Conservation (phyloP, 2,888 invertebrate genomes). For the Agriopis marginaria region DNA sequence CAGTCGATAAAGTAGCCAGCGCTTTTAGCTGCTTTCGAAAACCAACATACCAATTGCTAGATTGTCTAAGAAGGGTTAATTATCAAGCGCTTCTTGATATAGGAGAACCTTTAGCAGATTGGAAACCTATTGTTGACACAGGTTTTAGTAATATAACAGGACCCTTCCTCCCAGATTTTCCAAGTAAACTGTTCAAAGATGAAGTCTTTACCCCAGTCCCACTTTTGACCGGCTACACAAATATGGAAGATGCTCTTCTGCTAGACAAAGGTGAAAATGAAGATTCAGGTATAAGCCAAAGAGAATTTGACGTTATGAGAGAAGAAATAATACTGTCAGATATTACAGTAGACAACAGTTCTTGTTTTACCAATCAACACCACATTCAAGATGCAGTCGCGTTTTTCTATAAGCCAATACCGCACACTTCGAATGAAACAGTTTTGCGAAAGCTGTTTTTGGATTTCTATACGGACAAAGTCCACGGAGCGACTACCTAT, state of each 20-base stretch:
- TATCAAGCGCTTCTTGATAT: conserved; percentile 87
- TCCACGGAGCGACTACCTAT: conserved; percentile 90
- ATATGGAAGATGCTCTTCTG: conserved; percentile 93
- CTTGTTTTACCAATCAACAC: conserved; percentile 87
- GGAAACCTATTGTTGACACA: conserved; percentile 93
- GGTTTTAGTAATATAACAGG: conserved; percentile 89
- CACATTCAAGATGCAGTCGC: conserved; percentile 90
- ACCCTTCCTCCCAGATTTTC: conserved; percentile 89
- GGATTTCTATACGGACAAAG: conserved; percentile 91
- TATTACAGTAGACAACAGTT: conserved; percentile 85
- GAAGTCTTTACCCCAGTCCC: conserved; percentile 90
- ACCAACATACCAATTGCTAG: conserved; percentile 89
- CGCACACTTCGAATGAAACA: conserved; percentile 87
- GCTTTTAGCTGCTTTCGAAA: conserved; percentile 89
- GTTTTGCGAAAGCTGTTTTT: conserved; percentile 88
- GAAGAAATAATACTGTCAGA: conserved; percentile 88
- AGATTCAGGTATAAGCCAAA: conserved; percentile 87
- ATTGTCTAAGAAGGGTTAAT: conserved; percentile 89
- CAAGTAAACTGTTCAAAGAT: conserved; percentile 87
- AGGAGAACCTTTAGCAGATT: conserved; percentile 86
- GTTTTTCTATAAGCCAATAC: conserved; percentile 91
- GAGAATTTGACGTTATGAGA: conserved; percentile 88
- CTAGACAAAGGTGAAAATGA: conserved; percentile 84
- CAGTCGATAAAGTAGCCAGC: conserved; percentile 88
- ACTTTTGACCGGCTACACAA: conserved; percentile 91